Conservation (phyloP, 2,797 vertebrate species). For the Holocentrus rufus region DNA sequence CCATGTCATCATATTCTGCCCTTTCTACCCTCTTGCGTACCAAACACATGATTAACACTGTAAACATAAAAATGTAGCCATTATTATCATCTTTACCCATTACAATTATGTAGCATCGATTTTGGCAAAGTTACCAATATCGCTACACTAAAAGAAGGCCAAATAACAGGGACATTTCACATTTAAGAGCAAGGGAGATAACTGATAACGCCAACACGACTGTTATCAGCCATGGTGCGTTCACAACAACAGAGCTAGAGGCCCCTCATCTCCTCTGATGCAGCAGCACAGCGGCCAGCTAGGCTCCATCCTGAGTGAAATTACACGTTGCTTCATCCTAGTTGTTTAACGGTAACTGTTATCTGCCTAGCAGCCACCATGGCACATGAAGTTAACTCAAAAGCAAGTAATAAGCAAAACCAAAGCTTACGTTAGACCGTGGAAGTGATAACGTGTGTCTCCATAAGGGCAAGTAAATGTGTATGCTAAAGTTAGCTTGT, state of each 20-base stretch:
- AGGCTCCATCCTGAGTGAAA: conserved; percentile 14
- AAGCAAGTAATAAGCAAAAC: no score
- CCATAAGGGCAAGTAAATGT: background rate
- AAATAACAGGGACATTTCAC: no score
- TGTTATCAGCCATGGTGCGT: conserved; percentile 12
- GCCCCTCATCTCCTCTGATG: conserved; percentile 45
- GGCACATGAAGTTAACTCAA: background rate
- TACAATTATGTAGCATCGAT: no score
- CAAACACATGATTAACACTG: background rate
- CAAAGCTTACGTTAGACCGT: background rate
- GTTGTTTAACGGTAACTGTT: background rate
- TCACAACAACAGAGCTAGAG: conserved; percentile 37
- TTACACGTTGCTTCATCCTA: background rate
- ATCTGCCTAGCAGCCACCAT: background rate
- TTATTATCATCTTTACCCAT: background rate
- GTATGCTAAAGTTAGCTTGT: conserved; percentile 47
- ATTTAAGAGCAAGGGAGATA: no score
- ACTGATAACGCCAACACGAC: no score
- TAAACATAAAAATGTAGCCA: background rate
- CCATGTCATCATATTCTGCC: background rate
- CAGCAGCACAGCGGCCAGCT: background rate
- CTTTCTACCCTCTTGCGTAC: background rate
- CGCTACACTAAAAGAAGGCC: no score
- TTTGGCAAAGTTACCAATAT: no score
- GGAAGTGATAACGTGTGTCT: no score